These are phyloP conservation scores for Beaufortia kweichowensis DNA, from an alignment of 2,113 vertebrate genomes.

Conservation along the genomic window DNA sequence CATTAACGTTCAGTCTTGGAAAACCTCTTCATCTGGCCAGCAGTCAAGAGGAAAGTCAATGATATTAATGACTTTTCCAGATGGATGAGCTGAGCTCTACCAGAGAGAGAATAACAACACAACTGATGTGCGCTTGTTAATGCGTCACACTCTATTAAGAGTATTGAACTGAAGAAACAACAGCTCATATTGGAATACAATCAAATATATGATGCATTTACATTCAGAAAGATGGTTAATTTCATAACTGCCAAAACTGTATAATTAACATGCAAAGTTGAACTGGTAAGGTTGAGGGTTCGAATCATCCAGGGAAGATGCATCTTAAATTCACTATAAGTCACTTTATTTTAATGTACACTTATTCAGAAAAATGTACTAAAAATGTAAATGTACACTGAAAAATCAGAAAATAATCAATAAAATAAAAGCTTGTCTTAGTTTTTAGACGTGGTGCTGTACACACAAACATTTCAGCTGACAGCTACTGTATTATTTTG, in stretches of 20 bases:
- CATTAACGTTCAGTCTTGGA: slow-evolving; percentile 38
- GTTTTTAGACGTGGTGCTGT: no score
- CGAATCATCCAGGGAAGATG: no score
- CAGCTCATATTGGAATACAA: not conserved
- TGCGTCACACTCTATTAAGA: slow-evolving; percentile 8
- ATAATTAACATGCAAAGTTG: no score
- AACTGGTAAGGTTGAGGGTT: no score
- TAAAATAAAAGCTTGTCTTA: not conserved
- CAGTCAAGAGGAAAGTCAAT: slow-evolving; percentile 49
- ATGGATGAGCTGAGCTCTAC: slow-evolving; percentile 30
- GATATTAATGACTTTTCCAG: slow-evolving; percentile 53
- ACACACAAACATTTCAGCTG: not conserved
- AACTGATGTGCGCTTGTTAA: slow-evolving; percentile 47
- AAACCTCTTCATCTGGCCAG: slow-evolving; percentile 44
- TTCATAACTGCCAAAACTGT: no score
- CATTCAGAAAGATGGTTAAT: no score
- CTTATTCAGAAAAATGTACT: no score
- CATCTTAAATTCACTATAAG: no score
- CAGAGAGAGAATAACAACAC: slow-evolving; percentile 9
- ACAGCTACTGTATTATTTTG: slow-evolving; percentile 20
- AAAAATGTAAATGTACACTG: no score
- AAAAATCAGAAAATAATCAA: not conserved
- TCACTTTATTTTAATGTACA: no score
- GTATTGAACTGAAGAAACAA: not conserved
- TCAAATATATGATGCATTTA: not conserved